Conservation (phyloP, 1,140 invertebrate genomes). For the Aphaenogaster floridana region DNA sequence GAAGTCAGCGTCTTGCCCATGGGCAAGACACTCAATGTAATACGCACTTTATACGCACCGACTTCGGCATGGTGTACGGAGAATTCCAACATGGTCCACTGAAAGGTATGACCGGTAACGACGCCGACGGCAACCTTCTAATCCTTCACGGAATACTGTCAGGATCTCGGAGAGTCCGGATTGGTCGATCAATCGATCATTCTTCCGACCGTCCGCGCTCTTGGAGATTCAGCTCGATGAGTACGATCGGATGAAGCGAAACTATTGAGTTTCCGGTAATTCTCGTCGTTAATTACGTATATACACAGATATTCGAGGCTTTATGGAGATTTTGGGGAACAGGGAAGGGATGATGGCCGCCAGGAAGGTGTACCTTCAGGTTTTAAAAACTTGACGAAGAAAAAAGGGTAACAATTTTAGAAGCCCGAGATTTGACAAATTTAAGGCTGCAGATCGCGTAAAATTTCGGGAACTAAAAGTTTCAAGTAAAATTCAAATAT, state of each 20-base stretch:
- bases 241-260: background rate
- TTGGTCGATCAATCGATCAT: constrained; percentile 20
- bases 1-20: no score
- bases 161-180: constrained; percentile 14
- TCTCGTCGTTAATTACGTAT: background rate
- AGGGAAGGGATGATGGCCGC: background rate
- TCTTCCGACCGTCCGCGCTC: background rate
- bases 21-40: no score
- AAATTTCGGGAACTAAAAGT: background rate
- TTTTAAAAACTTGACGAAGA: background rate
- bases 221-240: background rate
- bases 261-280: background rate
- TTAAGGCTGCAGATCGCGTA: background rate
- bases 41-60: constrained; percentile 69
- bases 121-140: background rate
- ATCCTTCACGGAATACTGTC: background rate
- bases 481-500: background rate
- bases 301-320: background rate
- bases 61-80: constrained; percentile 77
- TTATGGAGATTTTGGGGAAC: background rate
- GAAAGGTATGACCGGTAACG: background rate
- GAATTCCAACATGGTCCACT: constrained; percentile 78
- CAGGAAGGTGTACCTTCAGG: no score
- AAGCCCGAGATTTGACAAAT: background rate
- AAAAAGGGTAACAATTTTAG: background rate